Evolutionary conservation across 1,140 invertebrate genomes (phyloP), one percentile per base, ranked within the genome.

Genomic region (Chrysopa pallens): DNA sequence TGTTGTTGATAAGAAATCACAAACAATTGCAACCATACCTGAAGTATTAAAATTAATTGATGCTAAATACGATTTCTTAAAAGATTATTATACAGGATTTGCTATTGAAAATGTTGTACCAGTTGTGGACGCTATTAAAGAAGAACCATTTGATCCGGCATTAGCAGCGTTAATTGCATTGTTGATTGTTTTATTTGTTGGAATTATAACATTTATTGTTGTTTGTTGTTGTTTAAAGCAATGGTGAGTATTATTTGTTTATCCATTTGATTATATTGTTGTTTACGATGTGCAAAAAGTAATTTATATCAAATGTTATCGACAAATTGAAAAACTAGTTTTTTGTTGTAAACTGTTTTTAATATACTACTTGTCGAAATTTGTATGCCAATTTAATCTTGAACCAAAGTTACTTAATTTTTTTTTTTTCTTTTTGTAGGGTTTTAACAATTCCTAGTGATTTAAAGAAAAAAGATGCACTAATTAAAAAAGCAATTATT

Each of bases 181-280:
- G 17, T 64, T 90, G 4, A 80, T 91, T 31, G 82, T 91, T 3
- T 66, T 91, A 4, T 78, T 89, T 48, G 83, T 90, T 31, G 87
- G 86, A 31, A 78, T 85, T 35, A 74, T 90, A 23, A 87, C 84
- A 0, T 85, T 91, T 52, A 76, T 83, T 31, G 80, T 90, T 5
- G 77, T 90, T 4, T 91, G 87, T 54, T 89, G 86, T 49, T 91
- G 86, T 58, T 69, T 90, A 13, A 79, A 84, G 55, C 82, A 86
- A 59, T 89, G 84, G 82, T 80, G 68, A 60, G 63, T 66, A 35
- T 53, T 47, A 28, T 41, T 44, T 13, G 36, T 27, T 13, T 27
- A 1, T 38, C 9, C 1, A 13, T 11, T 40, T 17, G 11, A 6
- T 12, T 12, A 2, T 37, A 23, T 41, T 42, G 15, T 40, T n/a